A percentile compares a stretch with the other conserved stretches of the same genome.
Evolutionary conservation across 1,140 invertebrate species (phyloP).

Genomic region (Scaptomyza hsui): DNA sequence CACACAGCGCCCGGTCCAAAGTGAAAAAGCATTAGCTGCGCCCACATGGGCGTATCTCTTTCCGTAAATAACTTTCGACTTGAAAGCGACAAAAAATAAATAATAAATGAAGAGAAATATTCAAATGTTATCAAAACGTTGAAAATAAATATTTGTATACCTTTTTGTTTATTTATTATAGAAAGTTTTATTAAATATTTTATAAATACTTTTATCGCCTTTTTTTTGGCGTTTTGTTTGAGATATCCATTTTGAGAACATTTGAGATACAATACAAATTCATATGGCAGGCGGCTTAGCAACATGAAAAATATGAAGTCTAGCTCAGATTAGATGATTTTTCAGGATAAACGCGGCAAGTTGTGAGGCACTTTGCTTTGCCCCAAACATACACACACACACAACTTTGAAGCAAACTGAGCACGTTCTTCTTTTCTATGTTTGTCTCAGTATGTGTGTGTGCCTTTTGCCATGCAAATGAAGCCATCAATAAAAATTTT

Average conservation of each 20-base stretch:
- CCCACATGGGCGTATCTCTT: slow-evolving; percentile 3
- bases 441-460: background rate
- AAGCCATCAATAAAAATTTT: slow-evolving; percentile 73
- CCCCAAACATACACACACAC: slow-evolving; percentile 11
- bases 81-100: background rate
- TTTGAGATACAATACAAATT: slow-evolving; percentile 55
- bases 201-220: too few relatives aligned
- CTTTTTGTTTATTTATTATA: too few relatives aligned
- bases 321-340: slow-evolving; percentile 80
- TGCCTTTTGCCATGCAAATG: slow-evolving; percentile 64
- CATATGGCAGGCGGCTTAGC: slow-evolving; percentile 71
- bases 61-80: background rate
- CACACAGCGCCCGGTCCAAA: slow-evolving; percentile 34
- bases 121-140: too few relatives aligned
- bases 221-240: background rate
- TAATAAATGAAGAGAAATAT: background rate
- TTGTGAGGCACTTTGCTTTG: slow-evolving; percentile 51
- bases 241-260: slow-evolving; percentile 3
- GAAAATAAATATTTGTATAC: too few relatives aligned
- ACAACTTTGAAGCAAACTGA: slow-evolving; percentile 2
- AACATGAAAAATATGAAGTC: slow-evolving; percentile 80
- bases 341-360: slow-evolving; percentile 72
- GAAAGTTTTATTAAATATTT: too few relatives aligned
- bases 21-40: slow-evolving; percentile 54
- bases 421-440: slow-evolving; percentile 16